Percentiles rank a stretch among this genome's conserved stretches.
phyloP scores from a whole-genome alignment of 2,888 invertebrate genomes.

The Thereva unica region DNA sequence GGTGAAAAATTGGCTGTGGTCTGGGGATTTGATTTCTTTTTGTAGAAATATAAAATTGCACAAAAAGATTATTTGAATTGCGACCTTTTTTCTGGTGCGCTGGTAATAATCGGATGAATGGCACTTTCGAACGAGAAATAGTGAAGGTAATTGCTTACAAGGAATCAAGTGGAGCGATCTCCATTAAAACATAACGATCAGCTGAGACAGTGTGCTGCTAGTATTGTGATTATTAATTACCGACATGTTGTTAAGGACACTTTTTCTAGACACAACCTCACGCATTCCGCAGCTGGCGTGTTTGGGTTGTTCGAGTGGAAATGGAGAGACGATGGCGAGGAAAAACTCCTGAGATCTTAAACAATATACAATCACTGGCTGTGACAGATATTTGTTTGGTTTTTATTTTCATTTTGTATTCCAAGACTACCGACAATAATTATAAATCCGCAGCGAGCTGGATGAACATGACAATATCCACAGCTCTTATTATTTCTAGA shows the following conservation, averaged over 20 bases:
- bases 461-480: constrained; percentile 10
- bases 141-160: constrained; percentile 9
- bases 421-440: constrained; percentile 16
- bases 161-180: constrained; percentile 2
- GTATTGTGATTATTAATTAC: constrained; percentile 21
- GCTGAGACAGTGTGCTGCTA: neutral
- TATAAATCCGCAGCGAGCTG: constrained; percentile 10
- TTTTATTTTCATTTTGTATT: constrained; percentile 14
- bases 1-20: constrained; percentile 21
- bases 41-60: neutral
- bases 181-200: neutral
- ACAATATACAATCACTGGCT: constrained; percentile 26
- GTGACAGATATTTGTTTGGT: constrained; percentile 25
- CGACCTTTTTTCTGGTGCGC: neutral
- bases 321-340: constrained; percentile 22
- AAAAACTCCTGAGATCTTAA: constrained; percentile 16
- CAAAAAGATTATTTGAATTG: neutral
- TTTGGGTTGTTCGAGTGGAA: constrained; percentile 25
- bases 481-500: constrained; percentile 20
- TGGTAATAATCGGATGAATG: neutral
- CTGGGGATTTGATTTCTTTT: neutral
- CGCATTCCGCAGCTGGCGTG: constrained; percentile 27
- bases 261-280: constrained; percentile 21
- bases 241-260: constrained; percentile 32
- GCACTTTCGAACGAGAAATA: neutral